Percentiles rank a stretch among this genome's conserved stretches.
These are phyloP conservation scores for Temnothorax curvispinosus DNA, from an alignment of 1,140 invertebrate species.

Conservation along the genomic window DNA sequence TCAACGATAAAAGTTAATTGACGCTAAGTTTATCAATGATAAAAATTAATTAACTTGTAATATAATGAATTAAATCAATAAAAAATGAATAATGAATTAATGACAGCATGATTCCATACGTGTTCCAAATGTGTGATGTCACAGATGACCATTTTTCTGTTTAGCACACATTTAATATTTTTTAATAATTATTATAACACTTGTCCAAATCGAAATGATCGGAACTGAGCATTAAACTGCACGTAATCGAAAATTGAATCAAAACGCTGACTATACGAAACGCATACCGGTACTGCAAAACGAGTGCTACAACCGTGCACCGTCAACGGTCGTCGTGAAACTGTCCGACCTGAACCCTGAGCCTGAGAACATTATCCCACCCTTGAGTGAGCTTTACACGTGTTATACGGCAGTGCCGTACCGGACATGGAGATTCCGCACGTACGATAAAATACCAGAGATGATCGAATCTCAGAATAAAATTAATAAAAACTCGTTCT, in stretches of 20 bases:
- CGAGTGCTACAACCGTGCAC: slow-evolving; percentile 5
- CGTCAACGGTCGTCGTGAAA: slow-evolving; percentile 61
- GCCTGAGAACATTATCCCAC: slow-evolving; percentile 59
- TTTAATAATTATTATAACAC: background rate
- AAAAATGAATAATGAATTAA: background rate
- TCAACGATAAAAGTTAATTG: background rate
- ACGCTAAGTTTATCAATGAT: background rate
- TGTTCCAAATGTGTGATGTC: background rate
- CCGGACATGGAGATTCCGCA: background rate
- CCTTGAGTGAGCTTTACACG: slow-evolving; percentile 54
- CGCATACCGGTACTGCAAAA: slow-evolving; percentile 33
- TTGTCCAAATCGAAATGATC: background rate
- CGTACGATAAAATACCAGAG: background rate
- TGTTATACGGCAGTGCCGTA: slow-evolving; percentile 53
- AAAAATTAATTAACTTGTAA: background rate
- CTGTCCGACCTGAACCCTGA: slow-evolving; percentile 57
- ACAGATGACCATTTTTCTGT: background rate
- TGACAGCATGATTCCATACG: background rate
- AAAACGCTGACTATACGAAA: slow-evolving; percentile 17
- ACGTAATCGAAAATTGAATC: background rate
- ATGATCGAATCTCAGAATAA: background rate
- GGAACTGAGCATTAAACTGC: background rate
- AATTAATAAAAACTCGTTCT: background rate
- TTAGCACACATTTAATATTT: background rate
- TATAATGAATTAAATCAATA: background rate